These are phyloP conservation scores for Ecdyonurus torrentis DNA, from an alignment of 2,888 invertebrate species.

Conservation along the genomic window DNA sequence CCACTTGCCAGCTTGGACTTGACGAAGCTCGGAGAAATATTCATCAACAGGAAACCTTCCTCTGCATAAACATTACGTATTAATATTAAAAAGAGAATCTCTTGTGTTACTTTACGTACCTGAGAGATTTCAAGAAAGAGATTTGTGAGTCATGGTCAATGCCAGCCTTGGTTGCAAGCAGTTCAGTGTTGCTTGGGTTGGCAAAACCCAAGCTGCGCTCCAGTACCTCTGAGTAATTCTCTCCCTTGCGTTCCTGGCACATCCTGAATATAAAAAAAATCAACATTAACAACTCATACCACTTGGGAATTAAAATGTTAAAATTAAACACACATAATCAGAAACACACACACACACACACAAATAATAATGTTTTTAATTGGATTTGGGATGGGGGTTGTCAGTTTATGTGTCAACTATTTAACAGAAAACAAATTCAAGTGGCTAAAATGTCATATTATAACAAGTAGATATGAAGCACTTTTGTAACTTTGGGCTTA, in stretches of 20 bases:
- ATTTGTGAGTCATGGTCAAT: conserved; percentile 46
- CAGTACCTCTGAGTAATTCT: conserved; percentile 64
- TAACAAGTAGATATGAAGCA: too few species aligned
- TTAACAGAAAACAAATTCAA: too few species aligned
- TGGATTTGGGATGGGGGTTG: too few species aligned
- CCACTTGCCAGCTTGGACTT: conserved; percentile 85
- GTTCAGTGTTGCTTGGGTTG: conserved; percentile 77
- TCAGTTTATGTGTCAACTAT: too few species aligned
- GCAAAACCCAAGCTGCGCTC: conserved; percentile 70
- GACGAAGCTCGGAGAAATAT: conserved; percentile 67
- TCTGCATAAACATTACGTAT: conserved; percentile 34
- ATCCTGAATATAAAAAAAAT: too few species aligned
- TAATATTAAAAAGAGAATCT: background rate
- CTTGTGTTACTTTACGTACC: conserved; percentile 31
- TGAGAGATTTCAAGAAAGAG: conserved; percentile 50
- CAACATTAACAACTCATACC: background rate
- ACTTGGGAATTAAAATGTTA: too few species aligned
- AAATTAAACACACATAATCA: too few species aligned
- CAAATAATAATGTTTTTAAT: too few species aligned
- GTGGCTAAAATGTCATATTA: too few species aligned
- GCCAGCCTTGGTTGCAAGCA: conserved; percentile 58
- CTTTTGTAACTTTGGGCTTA: too few species aligned
- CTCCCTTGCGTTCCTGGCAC: conserved; percentile 61
- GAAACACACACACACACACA: too few species aligned
- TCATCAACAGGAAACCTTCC: conserved; percentile 62